These are phyloP conservation scores for Galerucella nymphaeae DNA, from an alignment of 2,888 invertebrate species.

Conservation along the genomic window DNA sequence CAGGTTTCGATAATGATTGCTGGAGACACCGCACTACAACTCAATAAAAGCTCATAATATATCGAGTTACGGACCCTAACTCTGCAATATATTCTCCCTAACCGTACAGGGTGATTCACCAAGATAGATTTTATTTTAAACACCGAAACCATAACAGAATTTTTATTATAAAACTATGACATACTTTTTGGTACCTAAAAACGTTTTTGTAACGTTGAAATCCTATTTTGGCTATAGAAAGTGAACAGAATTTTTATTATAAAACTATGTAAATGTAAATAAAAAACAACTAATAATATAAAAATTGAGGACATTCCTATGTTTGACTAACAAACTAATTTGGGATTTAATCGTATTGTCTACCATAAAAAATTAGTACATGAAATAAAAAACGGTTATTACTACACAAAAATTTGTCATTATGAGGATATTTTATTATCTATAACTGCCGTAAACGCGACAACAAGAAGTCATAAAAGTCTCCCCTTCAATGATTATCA, in stretches of 20 bases:
- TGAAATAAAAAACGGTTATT: conserved; percentile 41
- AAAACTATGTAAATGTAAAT: too few species aligned
- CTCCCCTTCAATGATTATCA: conserved; percentile 50
- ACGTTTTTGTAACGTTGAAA: too few species aligned
- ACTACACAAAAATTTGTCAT: conserved; percentile 49
- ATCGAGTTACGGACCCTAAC: conserved; percentile 59
- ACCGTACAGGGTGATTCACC: conserved; percentile 18
- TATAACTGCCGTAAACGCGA: conserved; percentile 54
- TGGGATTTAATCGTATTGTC: too few species aligned
- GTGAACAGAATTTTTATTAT: too few species aligned
- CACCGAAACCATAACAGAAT: too few species aligned
- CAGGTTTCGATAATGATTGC: conserved; percentile 61
- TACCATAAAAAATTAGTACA: conserved; percentile 39
- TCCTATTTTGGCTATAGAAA: too few species aligned
- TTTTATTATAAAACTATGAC: too few species aligned
- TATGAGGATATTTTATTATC: conserved; percentile 53
- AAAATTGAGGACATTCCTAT: too few species aligned
- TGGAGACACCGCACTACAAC: conserved; percentile 62
- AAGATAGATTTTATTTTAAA: neutral
- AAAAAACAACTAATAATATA: too few species aligned
- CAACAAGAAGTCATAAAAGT: conserved; percentile 57
- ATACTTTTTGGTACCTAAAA: too few species aligned
- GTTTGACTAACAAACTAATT: too few species aligned
- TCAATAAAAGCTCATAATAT: conserved; percentile 66
- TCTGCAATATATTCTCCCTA: conserved; percentile 31